A percentile compares a stretch with the other conserved stretches of the same genome.
Conservation (phyloP, 1,140 invertebrate species). For the Forficula auricularia region DNA sequence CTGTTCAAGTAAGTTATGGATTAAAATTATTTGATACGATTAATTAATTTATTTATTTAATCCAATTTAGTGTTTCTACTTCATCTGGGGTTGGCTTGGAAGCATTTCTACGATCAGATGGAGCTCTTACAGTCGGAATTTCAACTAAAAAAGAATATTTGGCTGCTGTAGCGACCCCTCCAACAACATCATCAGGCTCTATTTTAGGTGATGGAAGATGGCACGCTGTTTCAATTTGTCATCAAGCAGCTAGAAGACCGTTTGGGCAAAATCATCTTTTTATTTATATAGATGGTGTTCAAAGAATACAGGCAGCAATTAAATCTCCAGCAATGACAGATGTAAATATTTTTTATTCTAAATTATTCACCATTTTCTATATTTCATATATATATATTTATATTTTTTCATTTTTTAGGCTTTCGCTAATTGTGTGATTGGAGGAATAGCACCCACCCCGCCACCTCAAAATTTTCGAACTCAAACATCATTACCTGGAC, state of each 20-base stretch:
- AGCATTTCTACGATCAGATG: slow-evolving; percentile 36
- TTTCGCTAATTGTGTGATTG: neutral
- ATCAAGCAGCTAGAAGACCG: slow-evolving; percentile 36
- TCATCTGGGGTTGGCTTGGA: slow-evolving; percentile 37
- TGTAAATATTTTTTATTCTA: slow-evolving; percentile 21
- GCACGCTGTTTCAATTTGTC: slow-evolving; percentile 40
- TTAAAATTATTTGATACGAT: neutral
- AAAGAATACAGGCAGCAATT: slow-evolving; percentile 32
- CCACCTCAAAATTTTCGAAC: neutral
- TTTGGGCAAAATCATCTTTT: slow-evolving; percentile 40
- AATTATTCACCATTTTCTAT: neutral
- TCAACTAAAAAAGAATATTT: slow-evolving; percentile 38
- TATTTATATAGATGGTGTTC: slow-evolving; percentile 41
- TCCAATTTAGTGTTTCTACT: slow-evolving; percentile 30
- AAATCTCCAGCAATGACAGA: slow-evolving; percentile 40
- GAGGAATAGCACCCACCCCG: neutral
- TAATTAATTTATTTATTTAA: slow-evolving; percentile 4
- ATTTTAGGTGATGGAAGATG: slow-evolving; percentile 34
- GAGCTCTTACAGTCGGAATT: slow-evolving; percentile 35
- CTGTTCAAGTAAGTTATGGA: slow-evolving; percentile 28
- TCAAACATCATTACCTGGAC: neutral
- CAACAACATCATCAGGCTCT: slow-evolving; percentile 5
- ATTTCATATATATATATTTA: too few species aligned
- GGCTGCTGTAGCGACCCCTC: slow-evolving; percentile 29
- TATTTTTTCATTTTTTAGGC: too few species aligned